Conservation (phyloP, 1,140 invertebrate species). For the Drosophila auraria region DNA sequence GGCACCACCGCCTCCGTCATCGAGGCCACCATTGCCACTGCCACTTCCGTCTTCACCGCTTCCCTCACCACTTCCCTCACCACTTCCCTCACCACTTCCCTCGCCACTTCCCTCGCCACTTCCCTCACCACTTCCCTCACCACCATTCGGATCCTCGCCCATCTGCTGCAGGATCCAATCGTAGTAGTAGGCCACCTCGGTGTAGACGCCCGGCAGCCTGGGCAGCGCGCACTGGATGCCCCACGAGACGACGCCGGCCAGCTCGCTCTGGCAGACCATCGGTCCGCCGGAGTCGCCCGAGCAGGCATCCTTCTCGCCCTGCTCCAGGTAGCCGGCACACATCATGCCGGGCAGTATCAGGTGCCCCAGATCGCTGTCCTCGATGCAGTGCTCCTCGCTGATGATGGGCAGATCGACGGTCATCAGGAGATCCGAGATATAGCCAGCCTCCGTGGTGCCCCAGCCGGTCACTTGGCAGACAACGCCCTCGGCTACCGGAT, state of each 20-base stretch:
- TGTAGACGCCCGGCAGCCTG: constrained; percentile 90
- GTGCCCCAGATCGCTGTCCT: constrained; percentile 38
- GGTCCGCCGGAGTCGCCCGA: constrained; percentile 88
- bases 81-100: constrained; percentile 11
- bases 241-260: constrained; percentile 90
- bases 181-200: constrained; percentile 88
- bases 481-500: constrained; percentile 14
- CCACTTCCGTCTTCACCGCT: constrained; percentile 4
- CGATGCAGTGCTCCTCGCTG: constrained; percentile 48
- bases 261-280: constrained; percentile 85
- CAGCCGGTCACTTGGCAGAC: constrained; percentile 78
- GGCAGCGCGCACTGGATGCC: constrained; percentile 89
- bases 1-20: constrained; percentile 21
- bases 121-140: neutral
- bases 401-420: constrained; percentile 71
- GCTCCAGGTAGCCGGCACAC: constrained; percentile 73
- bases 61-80: constrained; percentile 3
- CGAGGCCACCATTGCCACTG: constrained; percentile 4
- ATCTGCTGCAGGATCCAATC: constrained; percentile 86
- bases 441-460: constrained; percentile 69
- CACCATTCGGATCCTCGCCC: constrained; percentile 14
- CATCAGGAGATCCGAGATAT: constrained; percentile 60
- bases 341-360: constrained; percentile 69
- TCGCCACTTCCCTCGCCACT: constrained; percentile 8
- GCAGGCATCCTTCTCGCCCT: constrained; percentile 73